Conservation (phyloP, 2,797 vertebrate species). For the Lithobates pipiens region DNA sequence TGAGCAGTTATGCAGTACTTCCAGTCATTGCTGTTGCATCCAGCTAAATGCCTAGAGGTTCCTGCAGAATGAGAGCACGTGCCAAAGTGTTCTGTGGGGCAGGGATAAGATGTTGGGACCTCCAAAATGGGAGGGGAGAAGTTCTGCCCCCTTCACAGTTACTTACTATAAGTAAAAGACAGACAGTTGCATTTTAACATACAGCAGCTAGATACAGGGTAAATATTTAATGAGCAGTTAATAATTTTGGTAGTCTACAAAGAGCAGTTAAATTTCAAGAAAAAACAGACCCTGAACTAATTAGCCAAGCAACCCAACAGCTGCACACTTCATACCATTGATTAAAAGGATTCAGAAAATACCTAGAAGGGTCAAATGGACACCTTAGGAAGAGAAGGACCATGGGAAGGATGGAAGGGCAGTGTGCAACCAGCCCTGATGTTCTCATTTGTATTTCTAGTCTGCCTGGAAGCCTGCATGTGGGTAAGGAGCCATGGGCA, state of each 20-base stretch:
- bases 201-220: slow-evolving; percentile 3
- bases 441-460: slow-evolving; percentile 77
- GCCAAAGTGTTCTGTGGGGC: slow-evolving; percentile 30
- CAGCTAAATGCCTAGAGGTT: slow-evolving; percentile 42
- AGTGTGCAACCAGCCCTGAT: slow-evolving; percentile 81
- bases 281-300: too few relatives aligned
- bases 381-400: slow-evolving; percentile 9
- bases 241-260: neutral
- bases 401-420: slow-evolving; percentile 70
- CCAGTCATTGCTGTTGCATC: neutral
- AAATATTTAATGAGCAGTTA: neutral
- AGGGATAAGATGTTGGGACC: slow-evolving; percentile 71
- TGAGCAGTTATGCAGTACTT: neutral
- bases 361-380: slow-evolving; percentile 31
- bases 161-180: slow-evolving; percentile 79
- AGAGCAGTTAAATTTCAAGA: neutral
- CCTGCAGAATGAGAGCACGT: slow-evolving; percentile 69
- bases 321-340: neutral
- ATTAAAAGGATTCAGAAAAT: neutral
- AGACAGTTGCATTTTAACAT: neutral
- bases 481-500: slow-evolving; percentile 73
- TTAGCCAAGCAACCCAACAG: too few relatives aligned
- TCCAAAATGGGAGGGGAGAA: slow-evolving; percentile 82
- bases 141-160: slow-evolving; percentile 80
- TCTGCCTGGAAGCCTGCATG: slow-evolving; percentile 77